Conservation (phyloP, 2,888 invertebrate genomes). For the Eupithecia vulgata region DNA sequence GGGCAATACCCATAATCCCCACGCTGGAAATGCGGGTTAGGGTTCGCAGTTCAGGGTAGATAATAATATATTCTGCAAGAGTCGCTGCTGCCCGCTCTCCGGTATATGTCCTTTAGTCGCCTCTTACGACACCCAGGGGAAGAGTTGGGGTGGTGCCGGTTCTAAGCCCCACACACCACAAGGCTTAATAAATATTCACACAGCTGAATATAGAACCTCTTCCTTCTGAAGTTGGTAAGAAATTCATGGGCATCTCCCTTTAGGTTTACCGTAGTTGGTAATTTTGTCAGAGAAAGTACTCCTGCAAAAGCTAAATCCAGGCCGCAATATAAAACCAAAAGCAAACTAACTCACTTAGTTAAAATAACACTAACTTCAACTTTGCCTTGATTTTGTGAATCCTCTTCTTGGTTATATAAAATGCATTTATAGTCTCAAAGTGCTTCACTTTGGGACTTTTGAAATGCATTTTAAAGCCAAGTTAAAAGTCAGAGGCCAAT, state of each 20-base stretch:
- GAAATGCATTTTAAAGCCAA: constrained; percentile 25
- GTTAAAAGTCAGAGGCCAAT: constrained; percentile 16
- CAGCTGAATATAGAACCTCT: too few relatives aligned
- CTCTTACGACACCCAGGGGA: too few relatives aligned
- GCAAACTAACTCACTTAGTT: background rate
- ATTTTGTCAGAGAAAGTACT: background rate
- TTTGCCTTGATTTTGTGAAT: background rate
- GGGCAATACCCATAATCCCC: too few relatives aligned
- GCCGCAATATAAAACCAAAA: background rate
- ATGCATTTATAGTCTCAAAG: background rate
- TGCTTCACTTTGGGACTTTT: background rate
- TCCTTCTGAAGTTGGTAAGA: too few relatives aligned
- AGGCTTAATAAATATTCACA: too few relatives aligned
- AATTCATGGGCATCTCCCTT: background rate
- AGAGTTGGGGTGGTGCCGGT: too few relatives aligned
- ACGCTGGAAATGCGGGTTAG: too few relatives aligned
- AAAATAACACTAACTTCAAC: background rate
- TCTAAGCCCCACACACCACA: too few relatives aligned
- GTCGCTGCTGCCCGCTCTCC: too few relatives aligned
- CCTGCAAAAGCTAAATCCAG: background rate
- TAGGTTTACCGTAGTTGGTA: background rate
- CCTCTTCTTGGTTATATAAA: background rate
- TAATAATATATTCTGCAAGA: too few relatives aligned
- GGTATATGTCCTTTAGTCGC: too few relatives aligned
- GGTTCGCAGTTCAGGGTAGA: too few relatives aligned